A percentile compares a stretch with the other conserved stretches of the same genome.
Conservation (phyloP, 2,888 invertebrate species). For the Apeira syringaria region DNA sequence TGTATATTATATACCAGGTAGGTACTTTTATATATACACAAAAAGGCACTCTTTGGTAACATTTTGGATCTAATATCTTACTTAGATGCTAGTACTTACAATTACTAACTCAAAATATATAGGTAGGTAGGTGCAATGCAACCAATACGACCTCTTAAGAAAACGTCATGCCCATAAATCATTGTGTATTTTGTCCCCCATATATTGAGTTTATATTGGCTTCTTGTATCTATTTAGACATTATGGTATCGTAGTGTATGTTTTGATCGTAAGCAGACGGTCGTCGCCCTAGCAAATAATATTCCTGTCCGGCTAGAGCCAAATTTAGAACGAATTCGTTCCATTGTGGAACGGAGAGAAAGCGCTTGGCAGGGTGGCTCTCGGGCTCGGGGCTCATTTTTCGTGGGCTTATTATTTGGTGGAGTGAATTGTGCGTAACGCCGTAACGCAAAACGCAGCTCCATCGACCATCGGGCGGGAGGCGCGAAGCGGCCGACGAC, state of each 20-base stretch:
- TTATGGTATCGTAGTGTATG: constrained; percentile 45
- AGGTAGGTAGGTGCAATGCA: no score
- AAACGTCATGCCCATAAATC: no score
- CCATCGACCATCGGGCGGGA: constrained; percentile 69
- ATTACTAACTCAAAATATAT: no score
- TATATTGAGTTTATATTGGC: constrained; percentile 25
- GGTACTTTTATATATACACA: no score
- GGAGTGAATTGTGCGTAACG: constrained; percentile 74
- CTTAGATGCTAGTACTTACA: no score
- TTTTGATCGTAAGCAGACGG: constrained; percentile 50
- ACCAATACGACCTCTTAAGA: no score
- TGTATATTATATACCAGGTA: no score
- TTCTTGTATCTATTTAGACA: constrained; percentile 39
- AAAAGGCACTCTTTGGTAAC: no score
- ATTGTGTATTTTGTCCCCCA: constrained; percentile 4
- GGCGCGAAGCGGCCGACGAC: constrained; percentile 39
- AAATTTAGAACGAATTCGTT: constrained; percentile 59
- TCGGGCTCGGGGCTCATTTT: constrained; percentile 41
- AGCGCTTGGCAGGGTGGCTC: constrained; percentile 21
- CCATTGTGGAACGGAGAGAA: constrained; percentile 29
- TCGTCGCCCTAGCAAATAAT: constrained; percentile 62
- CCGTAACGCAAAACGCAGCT: constrained; percentile 71
- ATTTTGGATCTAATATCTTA: no score
- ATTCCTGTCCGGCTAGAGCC: constrained; percentile 53
- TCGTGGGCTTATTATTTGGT: constrained; percentile 44